phyloP scores from a whole-genome alignment of 2,113 vertebrate species.

The Chaetura pelagica region DNA sequence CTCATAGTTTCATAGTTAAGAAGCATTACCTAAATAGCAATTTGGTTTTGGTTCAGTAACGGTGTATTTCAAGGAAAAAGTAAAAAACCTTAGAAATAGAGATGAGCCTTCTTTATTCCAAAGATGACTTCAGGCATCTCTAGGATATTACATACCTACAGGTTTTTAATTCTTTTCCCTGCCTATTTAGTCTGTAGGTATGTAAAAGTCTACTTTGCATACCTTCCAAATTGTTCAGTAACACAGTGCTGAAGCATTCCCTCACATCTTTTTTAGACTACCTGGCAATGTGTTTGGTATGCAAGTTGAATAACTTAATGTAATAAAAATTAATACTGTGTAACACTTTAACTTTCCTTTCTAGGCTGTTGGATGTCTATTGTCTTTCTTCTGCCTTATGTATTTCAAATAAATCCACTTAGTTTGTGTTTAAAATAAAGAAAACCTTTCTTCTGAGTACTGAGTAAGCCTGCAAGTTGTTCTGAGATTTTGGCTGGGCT shows the following conservation, averaged over 20 bases:
- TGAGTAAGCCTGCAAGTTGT: background rate
- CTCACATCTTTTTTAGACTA: background rate
- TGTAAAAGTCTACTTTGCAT: background rate
- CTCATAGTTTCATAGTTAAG: background rate
- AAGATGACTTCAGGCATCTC: background rate
- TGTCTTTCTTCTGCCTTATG: background rate
- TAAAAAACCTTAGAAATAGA: background rate
- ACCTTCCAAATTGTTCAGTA: background rate
- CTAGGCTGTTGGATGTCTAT: background rate
- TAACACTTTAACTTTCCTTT: background rate
- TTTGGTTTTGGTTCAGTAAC: background rate
- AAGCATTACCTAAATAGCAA: background rate
- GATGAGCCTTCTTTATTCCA: background rate
- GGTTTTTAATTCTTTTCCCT: background rate
- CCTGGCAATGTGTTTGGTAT: background rate
- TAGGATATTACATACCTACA: background rate
- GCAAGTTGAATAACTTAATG: background rate
- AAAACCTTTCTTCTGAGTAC: background rate
- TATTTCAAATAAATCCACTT: background rate
- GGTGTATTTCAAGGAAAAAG: background rate
- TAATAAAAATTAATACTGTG: background rate
- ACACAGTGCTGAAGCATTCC: background rate
- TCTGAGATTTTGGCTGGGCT: background rate
- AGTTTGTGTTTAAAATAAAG: background rate
- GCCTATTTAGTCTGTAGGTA: background rate